Evolutionary conservation across 1,140 invertebrate genomes (phyloP).

Genomic region (Tenebrio molitor): DNA sequence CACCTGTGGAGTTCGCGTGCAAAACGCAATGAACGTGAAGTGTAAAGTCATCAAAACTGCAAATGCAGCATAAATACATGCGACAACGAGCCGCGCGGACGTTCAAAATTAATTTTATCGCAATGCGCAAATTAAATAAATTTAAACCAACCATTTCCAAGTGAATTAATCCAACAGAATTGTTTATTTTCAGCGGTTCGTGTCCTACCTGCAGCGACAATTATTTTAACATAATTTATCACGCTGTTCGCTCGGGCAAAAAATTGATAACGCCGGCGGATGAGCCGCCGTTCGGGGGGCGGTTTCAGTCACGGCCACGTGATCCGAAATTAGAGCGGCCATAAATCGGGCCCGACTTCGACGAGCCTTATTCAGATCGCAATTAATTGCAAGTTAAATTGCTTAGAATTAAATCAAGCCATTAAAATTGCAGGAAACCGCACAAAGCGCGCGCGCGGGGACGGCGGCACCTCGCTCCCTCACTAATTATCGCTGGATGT

Average conservation of each 20-base stretch:
- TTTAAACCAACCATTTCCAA: constrained; percentile 12
- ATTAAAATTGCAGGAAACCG: constrained; percentile 39
- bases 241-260: background rate
- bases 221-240: constrained; percentile 2
- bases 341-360: background rate
- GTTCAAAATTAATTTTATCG: constrained; percentile 22
- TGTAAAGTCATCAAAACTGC: constrained; percentile 26
- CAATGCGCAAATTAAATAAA: constrained; percentile 27
- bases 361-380: constrained; percentile 14
- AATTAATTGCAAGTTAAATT: constrained; percentile 41
- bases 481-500: constrained; percentile 31
- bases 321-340: background rate
- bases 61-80: constrained; percentile 11
- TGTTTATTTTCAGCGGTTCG: constrained; percentile 5
- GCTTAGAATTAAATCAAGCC: constrained; percentile 39
- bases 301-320: background rate
- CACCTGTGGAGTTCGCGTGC: constrained; percentile 4
- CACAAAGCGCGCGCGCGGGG: constrained; percentile 16
- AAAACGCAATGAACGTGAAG: constrained; percentile 3
- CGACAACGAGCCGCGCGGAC: constrained; percentile 7
- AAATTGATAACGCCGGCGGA: background rate
- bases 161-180: constrained; percentile 11
- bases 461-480: background rate
- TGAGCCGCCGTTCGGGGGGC: too few relatives aligned
- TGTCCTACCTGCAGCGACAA: background rate